Conservation (phyloP, 2,797 vertebrate species). For the Enteromius thamalakanensis region DNA sequence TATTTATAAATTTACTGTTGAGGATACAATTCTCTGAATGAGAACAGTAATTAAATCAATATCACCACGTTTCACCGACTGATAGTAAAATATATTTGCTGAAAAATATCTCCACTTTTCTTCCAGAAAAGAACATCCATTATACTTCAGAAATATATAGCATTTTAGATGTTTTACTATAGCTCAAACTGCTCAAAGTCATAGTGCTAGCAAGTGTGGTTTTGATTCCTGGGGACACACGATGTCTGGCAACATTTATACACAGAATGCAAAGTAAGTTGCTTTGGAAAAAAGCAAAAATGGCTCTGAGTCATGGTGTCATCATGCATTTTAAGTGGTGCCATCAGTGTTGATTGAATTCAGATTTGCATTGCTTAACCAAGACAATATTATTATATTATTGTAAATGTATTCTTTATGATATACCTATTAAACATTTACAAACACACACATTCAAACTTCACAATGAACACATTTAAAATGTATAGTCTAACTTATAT, state of each 20-base stretch:
- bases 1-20: conserved; percentile 20
- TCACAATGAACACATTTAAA: conserved; percentile 16
- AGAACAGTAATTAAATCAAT: not conserved
- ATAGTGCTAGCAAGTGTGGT: not conserved
- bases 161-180: not conserved
- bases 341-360: not conserved
- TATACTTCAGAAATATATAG: not conserved
- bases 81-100: not conserved
- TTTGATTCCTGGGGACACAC: not conserved
- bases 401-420: not conserved
- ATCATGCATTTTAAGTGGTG: not conserved
- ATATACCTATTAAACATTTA: not conserved
- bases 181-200: not conserved
- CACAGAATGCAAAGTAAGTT: conserved; percentile 5
- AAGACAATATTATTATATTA: not conserved
- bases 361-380: not conserved
- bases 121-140: not conserved
- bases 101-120: not conserved
- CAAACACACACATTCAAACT: conserved; percentile 16
- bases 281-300: conserved; percentile 2
- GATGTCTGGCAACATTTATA: not conserved
- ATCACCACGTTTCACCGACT: not conserved
- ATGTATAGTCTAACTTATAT: not conserved
- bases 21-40: not conserved
- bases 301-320: not conserved